These are phyloP conservation scores for Apodemia zela DNA, from an alignment of 2,888 invertebrate genomes.

Conservation along the genomic window DNA sequence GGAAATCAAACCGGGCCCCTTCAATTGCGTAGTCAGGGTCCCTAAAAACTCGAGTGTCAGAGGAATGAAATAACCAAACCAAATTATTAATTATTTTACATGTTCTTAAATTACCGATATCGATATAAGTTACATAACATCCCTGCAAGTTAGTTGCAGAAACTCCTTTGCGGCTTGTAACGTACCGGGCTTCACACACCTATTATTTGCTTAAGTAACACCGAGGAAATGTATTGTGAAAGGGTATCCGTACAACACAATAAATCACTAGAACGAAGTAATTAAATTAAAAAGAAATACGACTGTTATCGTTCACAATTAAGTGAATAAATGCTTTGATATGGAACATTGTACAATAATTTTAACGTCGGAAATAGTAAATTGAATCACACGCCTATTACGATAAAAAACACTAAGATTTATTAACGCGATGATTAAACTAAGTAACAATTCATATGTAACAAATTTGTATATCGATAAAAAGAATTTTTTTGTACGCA, in stretches of 20 bases:
- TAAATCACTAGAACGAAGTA: conserved; percentile 14
- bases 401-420: not conserved
- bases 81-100: not conserved
- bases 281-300: conserved; percentile 15
- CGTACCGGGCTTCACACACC: conserved; percentile 11
- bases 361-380: not conserved
- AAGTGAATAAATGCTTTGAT: conserved; percentile 5
- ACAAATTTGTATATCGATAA: not conserved
- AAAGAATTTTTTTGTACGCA: not conserved
- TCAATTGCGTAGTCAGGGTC: no score
- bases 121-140: conserved; percentile 9
- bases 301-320: not conserved
- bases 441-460: not conserved
- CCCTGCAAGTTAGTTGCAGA: conserved; percentile 17
- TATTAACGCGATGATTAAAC: not conserved
- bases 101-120: not conserved
- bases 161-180: conserved; percentile 19
- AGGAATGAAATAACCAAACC: no score
- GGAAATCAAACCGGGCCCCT: no score
- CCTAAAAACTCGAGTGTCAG: no score
- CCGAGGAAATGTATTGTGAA: conserved; percentile 16
- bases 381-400: not conserved
- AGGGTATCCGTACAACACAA: conserved; percentile 2
- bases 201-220: conserved; percentile 17
- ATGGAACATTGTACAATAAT: not conserved